Percentiles rank a stretch among this genome's conserved stretches.
These are phyloP conservation scores for Drosophila putrida DNA, from an alignment of 2,888 invertebrate genomes.

Conservation along the genomic window DNA sequence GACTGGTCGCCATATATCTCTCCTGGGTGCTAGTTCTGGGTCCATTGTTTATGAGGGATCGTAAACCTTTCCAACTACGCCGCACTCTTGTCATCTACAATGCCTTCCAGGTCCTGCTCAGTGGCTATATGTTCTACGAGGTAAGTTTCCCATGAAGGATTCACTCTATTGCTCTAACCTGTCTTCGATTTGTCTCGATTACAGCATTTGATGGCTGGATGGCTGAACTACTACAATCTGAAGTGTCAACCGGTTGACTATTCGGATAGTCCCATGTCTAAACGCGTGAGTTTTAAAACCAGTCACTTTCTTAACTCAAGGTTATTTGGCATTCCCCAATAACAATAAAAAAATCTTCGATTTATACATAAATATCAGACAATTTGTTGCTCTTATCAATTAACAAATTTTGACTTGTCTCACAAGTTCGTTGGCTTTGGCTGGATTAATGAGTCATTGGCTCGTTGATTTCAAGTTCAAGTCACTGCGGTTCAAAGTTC, in stretches of 20 bases:
- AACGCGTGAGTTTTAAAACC: conserved; percentile 89
- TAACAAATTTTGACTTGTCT: neutral
- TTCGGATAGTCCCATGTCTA: conserved; percentile 92
- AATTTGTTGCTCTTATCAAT: neutral
- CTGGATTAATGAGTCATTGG: conserved; percentile 28
- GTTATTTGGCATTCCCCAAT: conserved; percentile 9
- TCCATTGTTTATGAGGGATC: conserved; percentile 94
- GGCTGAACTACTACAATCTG: conserved; percentile 96
- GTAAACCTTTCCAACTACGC: conserved; percentile 93
- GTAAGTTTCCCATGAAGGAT: conserved; percentile 86
- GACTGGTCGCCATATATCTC: conserved; percentile 91
- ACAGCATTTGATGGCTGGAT: conserved; percentile 95
- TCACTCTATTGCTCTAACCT: neutral
- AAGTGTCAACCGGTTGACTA: conserved; percentile 98
- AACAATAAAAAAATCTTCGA: conserved; percentile 1
- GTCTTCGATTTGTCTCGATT: conserved; percentile 4
- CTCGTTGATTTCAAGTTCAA: conserved; percentile 43
- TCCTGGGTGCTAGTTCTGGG: conserved; percentile 92
- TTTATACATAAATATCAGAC: neutral
- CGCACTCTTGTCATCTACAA: conserved; percentile 94
- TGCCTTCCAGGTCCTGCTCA: conserved; percentile 94
- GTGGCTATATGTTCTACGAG: conserved; percentile 96
- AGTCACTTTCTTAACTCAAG: conserved; percentile 15
- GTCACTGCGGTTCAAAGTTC: conserved; percentile 25
- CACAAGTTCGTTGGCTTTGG: conserved; percentile 50